Conservation (phyloP, 2,113 vertebrate genomes). For the Silurus meridionalis region DNA sequence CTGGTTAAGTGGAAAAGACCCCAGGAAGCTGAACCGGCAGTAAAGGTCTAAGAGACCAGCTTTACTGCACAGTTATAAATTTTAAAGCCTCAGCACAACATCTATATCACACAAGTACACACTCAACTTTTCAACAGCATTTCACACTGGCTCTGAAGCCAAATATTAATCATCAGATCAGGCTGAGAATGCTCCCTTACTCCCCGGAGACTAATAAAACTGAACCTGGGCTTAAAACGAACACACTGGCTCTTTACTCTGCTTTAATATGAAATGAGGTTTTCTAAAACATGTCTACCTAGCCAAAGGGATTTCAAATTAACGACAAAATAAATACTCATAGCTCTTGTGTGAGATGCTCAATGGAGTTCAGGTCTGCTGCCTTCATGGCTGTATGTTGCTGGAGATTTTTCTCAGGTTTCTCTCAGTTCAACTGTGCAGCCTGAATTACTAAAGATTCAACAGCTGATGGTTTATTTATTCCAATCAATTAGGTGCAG, state of each 20-base stretch:
- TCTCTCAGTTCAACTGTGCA: neutral
- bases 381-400: neutral
- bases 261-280: neutral
- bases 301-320: neutral
- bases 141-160: neutral
- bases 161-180: slow-evolving; percentile 10
- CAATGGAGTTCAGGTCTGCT: neutral
- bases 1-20: slow-evolving; percentile 27
- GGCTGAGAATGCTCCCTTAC: neutral
- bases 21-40: slow-evolving; percentile 14
- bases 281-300: neutral
- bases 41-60: neutral
- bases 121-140: neutral
- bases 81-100: neutral
- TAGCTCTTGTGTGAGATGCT: neutral
- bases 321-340: neutral
- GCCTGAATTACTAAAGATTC: neutral
- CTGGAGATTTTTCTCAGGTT: neutral
- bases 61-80: neutral
- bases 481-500: neutral
- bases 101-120: neutral
- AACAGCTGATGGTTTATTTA: neutral
- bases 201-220: neutral
- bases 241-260: no score
- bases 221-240: neutral